These are phyloP conservation scores for Tapera naevia DNA, from an alignment of 2,797 vertebrate genomes.

Conservation along the genomic window DNA sequence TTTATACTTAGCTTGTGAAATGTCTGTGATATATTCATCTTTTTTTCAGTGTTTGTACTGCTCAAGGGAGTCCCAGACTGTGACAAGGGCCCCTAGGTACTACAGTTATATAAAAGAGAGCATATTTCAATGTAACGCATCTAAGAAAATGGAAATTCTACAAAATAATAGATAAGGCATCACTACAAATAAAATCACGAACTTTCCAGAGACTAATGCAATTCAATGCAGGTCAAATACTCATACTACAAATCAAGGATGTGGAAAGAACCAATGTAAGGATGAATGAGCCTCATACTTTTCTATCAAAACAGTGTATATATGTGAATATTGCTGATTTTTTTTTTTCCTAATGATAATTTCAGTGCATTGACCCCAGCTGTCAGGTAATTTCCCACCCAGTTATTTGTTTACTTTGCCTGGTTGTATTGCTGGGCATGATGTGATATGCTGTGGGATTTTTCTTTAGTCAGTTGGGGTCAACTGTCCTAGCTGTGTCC, in stretches of 20 bases:
- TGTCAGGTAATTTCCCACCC: neutral
- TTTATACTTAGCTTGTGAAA: neutral
- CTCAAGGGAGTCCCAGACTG: neutral
- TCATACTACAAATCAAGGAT: neutral
- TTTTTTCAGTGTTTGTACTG: neutral
- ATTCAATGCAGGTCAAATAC: neutral
- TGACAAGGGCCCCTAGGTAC: neutral
- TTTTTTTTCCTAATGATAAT: neutral
- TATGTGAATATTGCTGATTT: neutral
- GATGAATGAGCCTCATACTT: neutral
- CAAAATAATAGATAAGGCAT: neutral
- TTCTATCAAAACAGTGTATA: neutral
- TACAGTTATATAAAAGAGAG: neutral
- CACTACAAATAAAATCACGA: neutral
- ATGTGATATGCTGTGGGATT: neutral
- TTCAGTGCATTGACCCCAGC: neutral
- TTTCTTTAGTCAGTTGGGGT: neutral
- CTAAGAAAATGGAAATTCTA: neutral
- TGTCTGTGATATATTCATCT: neutral
- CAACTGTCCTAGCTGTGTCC: neutral
- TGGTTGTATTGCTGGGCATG: neutral
- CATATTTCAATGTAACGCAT: neutral
- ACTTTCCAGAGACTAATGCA: neutral
- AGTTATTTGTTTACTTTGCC: accelerated
- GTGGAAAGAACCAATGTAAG: neutral